These are phyloP conservation scores for Platynereis dumerilii DNA, from an alignment of 2,888 invertebrate genomes.

Conservation along the genomic window DNA sequence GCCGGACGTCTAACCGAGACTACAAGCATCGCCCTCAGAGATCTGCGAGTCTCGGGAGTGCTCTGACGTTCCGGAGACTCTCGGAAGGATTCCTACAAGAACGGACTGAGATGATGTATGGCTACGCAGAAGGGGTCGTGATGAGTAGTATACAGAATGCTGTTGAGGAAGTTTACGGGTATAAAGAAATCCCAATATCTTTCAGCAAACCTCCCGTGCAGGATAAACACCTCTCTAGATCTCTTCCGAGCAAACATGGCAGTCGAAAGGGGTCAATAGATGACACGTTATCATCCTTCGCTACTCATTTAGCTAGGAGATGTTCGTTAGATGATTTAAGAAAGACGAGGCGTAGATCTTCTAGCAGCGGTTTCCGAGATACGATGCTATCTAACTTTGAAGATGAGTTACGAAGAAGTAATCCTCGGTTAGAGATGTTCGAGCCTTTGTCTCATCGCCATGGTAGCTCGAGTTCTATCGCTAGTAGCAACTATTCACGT, in stretches of 20 bases:
- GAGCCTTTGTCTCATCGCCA: background rate
- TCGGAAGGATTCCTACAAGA: background rate
- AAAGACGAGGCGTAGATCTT: conserved; percentile 5
- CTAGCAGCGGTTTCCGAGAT: conserved; percentile 42
- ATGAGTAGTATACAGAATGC: conserved; percentile 3
- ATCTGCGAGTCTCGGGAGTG: background rate
- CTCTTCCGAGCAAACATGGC: background rate
- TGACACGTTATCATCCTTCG: conserved; percentile 2
- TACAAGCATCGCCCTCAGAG: background rate
- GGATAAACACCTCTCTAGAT: background rate
- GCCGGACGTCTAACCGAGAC: no score
- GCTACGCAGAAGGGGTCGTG: background rate
- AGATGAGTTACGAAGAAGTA: conserved; percentile 44
- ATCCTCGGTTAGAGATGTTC: background rate
- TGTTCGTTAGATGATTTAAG: conserved; percentile 6
- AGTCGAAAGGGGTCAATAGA: background rate
- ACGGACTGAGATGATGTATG: background rate
- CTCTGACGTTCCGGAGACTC: background rate
- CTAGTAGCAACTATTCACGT: conserved; percentile 4
- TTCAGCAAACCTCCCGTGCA: background rate
- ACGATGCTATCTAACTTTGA: conserved; percentile 54
- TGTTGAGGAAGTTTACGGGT: background rate
- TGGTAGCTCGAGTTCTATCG: background rate
- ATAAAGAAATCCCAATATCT: background rate
- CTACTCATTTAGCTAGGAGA: background rate